Evolutionary conservation across 2,113 vertebrate species (phyloP).

Genomic region (Hepsetus odoe): DNA sequence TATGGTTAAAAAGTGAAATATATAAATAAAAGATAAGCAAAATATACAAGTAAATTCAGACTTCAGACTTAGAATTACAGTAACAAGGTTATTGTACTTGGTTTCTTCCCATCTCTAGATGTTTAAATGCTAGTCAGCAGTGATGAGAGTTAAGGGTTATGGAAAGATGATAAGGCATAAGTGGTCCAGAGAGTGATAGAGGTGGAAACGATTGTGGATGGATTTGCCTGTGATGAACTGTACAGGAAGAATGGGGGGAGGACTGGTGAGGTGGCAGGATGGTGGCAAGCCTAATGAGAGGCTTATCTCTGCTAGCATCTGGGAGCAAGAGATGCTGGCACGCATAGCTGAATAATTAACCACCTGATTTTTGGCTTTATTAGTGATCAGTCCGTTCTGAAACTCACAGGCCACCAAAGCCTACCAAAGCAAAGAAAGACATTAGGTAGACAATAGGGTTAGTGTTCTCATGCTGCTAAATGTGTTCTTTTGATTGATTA

Average conservation of each 20-base stretch:
- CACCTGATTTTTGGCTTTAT: conserved; percentile 53
- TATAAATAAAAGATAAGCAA: no score
- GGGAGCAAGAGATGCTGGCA: conserved; percentile 49
- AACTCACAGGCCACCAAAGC: conserved; percentile 47
- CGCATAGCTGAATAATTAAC: conserved; percentile 50
- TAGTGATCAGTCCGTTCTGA: conserved; percentile 47
- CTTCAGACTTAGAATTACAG: no score
- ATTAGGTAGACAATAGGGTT: neutral
- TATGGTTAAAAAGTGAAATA: no score
- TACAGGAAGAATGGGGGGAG: conserved; percentile 41
- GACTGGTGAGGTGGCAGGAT: conserved; percentile 32
- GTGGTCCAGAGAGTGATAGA: conserved; percentile 46
- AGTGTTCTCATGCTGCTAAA: neutral
- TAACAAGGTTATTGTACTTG: no score
- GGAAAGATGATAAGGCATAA: conserved; percentile 48
- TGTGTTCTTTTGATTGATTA: neutral
- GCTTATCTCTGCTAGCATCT: conserved; percentile 62
- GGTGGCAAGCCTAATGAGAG: conserved; percentile 9
- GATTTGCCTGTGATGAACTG: conserved; percentile 64
- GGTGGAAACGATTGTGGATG: neutral
- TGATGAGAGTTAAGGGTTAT: conserved; percentile 60
- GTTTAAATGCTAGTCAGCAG: conserved; percentile 27
- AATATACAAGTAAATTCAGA: no score
- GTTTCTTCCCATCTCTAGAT: neutral
- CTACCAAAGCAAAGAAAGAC: conserved; percentile 49